Evolutionary conservation across 2,888 invertebrate species (phyloP).

Genomic region (Cacoxenus indagator): DNA sequence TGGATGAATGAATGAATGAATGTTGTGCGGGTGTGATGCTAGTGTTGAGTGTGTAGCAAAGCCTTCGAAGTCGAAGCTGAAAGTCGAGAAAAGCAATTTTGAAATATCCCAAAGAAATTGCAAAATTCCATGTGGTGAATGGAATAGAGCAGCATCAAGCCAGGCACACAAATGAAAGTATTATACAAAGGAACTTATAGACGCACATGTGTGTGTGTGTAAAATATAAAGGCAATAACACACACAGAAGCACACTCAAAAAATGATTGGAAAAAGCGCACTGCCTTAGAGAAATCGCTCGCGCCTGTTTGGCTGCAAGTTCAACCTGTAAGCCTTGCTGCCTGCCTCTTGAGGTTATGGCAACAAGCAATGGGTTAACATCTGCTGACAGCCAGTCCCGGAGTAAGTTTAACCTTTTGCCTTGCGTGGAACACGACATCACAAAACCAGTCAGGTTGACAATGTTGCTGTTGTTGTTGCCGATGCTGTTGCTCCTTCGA

Average conservation of each 20-base stretch:
- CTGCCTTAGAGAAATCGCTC: slow-evolving; percentile 17
- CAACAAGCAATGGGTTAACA: slow-evolving; percentile 15
- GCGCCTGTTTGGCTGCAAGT: too few relatives aligned
- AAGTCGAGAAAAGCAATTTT: slow-evolving; percentile 65
- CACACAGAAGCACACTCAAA: slow-evolving; percentile 11
- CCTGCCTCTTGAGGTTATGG: not conserved
- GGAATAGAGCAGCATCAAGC: slow-evolving; percentile 1
- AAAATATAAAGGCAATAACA: not conserved
- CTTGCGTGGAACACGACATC: too few relatives aligned
- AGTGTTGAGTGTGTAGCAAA: not conserved
- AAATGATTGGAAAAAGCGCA: slow-evolving; percentile 33
- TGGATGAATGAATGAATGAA: slow-evolving; percentile 28
- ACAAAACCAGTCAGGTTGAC: slow-evolving; percentile 14
- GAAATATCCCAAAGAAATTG: slow-evolving; percentile 64
- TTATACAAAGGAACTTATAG: not conserved
- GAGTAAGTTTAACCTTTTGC: slow-evolving; percentile 27
- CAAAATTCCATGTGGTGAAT: slow-evolving; percentile 60
- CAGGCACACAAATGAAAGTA: not conserved
- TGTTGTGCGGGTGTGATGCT: slow-evolving; percentile 2
- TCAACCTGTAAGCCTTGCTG: too few relatives aligned
- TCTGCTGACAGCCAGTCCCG: slow-evolving; percentile 29
- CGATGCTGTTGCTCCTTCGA: not conserved
- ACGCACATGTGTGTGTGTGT: slow-evolving; percentile 6
- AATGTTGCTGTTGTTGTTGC: slow-evolving; percentile 2
- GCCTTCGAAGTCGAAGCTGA: slow-evolving; percentile 15